Percentiles rank a stretch among this genome's conserved stretches.
phyloP scores from a whole-genome alignment of 2,888 invertebrate genomes.

The Meteorus cinctellus region DNA sequence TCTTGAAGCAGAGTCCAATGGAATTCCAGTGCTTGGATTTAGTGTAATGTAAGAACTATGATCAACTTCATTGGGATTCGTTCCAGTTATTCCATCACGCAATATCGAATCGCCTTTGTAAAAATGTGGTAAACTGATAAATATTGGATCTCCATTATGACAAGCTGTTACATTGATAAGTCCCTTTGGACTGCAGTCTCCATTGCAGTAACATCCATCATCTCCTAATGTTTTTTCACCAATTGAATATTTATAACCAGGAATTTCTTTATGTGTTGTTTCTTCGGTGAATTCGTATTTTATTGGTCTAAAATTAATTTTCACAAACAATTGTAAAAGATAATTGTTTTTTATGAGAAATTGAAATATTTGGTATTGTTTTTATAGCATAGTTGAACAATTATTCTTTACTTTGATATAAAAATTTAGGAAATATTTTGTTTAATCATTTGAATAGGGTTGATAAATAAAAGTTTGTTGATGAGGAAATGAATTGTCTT shows the following conservation, averaged over 20 bases:
- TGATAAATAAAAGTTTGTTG: no score
- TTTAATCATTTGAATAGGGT: no score
- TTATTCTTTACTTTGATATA: no score
- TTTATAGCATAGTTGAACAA: no score
- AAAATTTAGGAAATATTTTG: no score
- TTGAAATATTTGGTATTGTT: no score
- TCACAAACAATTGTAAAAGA: not conserved
- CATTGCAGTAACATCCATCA: constrained; percentile 81
- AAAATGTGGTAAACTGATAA: constrained; percentile 90
- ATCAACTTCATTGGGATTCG: constrained; percentile 79
- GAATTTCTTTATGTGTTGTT: constrained; percentile 76
- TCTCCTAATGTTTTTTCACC: constrained; percentile 77
- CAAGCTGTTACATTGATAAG: constrained; percentile 86
- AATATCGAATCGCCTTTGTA: constrained; percentile 83
- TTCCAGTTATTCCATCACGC: constrained; percentile 79
- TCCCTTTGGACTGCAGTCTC: constrained; percentile 83
- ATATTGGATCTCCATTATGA: constrained; percentile 86
- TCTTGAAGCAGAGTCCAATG: constrained; percentile 83
- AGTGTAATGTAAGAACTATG: constrained; percentile 86
- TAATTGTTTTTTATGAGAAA: no score
- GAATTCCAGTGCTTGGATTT: constrained; percentile 86
- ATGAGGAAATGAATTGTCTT: no score
- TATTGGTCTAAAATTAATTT: constrained; percentile 54
- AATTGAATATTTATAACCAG: constrained; percentile 81
- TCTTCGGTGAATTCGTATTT: constrained; percentile 76